Evolutionary conservation across 1,140 invertebrate genomes (phyloP).

Genomic region (Monomorium pharaonis): DNA sequence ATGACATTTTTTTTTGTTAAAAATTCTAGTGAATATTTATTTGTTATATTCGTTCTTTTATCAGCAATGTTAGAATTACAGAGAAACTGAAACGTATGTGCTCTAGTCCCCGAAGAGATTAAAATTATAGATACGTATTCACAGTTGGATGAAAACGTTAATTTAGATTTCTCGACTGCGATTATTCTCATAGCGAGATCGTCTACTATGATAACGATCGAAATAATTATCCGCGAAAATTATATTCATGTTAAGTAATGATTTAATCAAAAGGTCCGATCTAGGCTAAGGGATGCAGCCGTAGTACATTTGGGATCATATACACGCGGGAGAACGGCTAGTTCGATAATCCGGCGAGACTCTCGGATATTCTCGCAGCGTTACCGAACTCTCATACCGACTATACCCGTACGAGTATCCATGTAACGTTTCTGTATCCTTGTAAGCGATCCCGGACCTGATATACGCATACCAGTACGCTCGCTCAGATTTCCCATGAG

Average conservation of each 20-base stretch:
- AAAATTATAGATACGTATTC: neutral
- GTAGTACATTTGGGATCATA: conserved; percentile 45
- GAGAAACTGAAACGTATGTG: neutral
- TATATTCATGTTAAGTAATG: conserved; percentile 47
- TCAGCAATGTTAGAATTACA: no score
- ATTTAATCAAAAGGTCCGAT: conserved; percentile 66
- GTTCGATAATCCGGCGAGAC: conserved; percentile 54
- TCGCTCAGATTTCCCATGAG: conserved; percentile 68
- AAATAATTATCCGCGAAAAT: conserved; percentile 46
- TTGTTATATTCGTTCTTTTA: neutral
- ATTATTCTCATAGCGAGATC: conserved; percentile 28
- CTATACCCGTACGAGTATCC: conserved; percentile 49
- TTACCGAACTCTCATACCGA: conserved; percentile 63
- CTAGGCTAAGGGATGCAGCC: conserved; percentile 1
- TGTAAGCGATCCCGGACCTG: conserved; percentile 15
- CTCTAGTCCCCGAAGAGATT: neutral
- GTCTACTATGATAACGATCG: neutral
- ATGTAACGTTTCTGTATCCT: conserved; percentile 55
- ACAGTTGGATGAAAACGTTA: neutral
- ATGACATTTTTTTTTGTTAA: neutral
- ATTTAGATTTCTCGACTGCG: neutral
- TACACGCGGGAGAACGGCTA: conserved; percentile 4
- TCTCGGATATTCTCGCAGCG: conserved; percentile 62
- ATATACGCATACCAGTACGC: conserved; percentile 32
- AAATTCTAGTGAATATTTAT: neutral